Conservation (phyloP, 1,140 invertebrate genomes). For the Copidosoma floridanum region DNA sequence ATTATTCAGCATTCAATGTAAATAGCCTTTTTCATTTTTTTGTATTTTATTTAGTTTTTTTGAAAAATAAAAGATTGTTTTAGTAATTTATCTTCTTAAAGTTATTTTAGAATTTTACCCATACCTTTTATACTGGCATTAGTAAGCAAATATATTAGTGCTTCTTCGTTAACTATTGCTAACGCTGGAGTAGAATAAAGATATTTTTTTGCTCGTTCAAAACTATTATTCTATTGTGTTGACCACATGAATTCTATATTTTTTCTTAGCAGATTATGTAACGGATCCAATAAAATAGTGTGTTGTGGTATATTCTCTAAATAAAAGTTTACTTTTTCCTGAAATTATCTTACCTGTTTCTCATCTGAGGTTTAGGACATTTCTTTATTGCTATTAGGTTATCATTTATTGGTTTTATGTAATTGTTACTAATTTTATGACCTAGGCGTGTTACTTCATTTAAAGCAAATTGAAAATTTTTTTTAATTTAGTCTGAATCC, state of each 20-base stretch:
- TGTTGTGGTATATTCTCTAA: background rate
- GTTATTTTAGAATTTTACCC: no score
- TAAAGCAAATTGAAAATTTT: background rate
- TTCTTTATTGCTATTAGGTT: background rate
- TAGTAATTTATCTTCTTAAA: no score
- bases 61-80: no score
- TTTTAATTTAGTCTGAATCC: background rate
- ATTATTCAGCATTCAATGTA: background rate
- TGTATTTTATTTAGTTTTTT: slow-evolving; percentile 13
- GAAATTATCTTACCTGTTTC: no score
- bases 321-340: background rate
- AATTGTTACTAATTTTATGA: background rate
- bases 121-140: slow-evolving; percentile 29
- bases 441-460: background rate
- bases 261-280: background rate
- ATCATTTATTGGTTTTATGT: background rate
- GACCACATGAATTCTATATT: slow-evolving; percentile 24
- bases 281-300: background rate
- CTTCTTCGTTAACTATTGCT: slow-evolving; percentile 25
- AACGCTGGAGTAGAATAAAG: slow-evolving; percentile 15
- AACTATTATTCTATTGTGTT: slow-evolving; percentile 13
- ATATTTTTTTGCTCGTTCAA: slow-evolving; percentile 21
- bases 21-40: slow-evolving; percentile 7
- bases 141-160: slow-evolving; percentile 29
- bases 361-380: background rate